These are phyloP conservation scores for Busseola fusca DNA, from an alignment of 2,888 invertebrate genomes.

Conservation along the genomic window DNA sequence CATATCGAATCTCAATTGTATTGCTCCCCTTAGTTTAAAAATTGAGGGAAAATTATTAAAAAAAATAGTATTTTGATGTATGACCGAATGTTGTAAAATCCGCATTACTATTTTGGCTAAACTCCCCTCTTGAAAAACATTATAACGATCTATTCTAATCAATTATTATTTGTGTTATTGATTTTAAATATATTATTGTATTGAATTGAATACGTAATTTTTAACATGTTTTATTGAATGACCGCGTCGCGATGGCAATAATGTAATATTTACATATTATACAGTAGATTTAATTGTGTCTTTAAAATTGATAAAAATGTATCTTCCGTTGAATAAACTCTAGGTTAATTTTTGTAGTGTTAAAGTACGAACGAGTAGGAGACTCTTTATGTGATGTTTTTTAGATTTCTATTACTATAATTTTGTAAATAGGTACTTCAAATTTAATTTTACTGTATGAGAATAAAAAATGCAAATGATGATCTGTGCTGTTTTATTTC, in stretches of 20 bases:
- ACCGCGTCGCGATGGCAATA: constrained; percentile 56
- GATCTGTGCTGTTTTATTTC: constrained; percentile 13
- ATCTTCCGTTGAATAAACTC: constrained; percentile 32
- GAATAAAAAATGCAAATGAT: constrained; percentile 64
- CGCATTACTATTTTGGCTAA: not conserved
- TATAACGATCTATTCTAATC: not conserved
- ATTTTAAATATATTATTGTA: not conserved
- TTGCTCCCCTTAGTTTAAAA: constrained; percentile 5
- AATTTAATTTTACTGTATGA: constrained; percentile 68
- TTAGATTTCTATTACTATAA: constrained; percentile 68
- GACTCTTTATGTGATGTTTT: constrained; percentile 76
- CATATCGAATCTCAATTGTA: constrained; percentile 50
- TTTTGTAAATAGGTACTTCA: constrained; percentile 72
- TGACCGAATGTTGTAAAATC: not conserved
- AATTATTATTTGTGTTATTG: not conserved
- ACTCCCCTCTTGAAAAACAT: not conserved
- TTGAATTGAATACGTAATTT: constrained; percentile 31
- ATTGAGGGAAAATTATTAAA: not conserved
- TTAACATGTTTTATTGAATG: constrained; percentile 21
- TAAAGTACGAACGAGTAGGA: constrained; percentile 65
- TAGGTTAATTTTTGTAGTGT: constrained; percentile 52
- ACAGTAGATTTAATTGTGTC: constrained; percentile 44
- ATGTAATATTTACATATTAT: constrained; percentile 46
- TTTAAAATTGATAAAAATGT: constrained; percentile 25
- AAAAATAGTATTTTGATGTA: not conserved